Evolutionary conservation across 2,797 vertebrate genomes (phyloP).

Genomic region (Gymnothorax javanicus): DNA sequence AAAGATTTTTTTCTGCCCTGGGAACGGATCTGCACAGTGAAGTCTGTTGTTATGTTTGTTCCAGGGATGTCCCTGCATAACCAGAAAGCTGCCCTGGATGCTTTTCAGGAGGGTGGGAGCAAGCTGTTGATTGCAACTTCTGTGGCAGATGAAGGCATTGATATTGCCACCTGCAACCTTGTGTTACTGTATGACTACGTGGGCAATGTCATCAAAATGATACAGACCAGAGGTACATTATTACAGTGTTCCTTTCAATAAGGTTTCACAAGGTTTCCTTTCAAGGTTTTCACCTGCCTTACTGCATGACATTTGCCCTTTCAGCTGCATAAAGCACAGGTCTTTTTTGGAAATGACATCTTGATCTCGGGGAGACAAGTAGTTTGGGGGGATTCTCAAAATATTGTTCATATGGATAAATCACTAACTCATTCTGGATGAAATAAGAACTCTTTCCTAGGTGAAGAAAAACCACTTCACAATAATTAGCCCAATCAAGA

Average conservation of each 20-base stretch:
- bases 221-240: slow-evolving; percentile 37
- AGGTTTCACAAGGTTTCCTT: too few relatives aligned
- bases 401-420: too few relatives aligned
- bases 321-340: not conserved
- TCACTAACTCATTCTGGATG: too few relatives aligned
- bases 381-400: too few relatives aligned
- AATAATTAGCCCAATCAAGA: too few relatives aligned
- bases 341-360: not conserved
- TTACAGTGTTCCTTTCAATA: not conserved
- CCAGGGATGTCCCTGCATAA: slow-evolving; percentile 33
- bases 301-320: not conserved
- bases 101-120: slow-evolving; percentile 28
- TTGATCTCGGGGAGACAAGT: too few relatives aligned
- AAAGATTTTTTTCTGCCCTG: not conserved
- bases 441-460: too few relatives aligned
- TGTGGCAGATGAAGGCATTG: slow-evolving; percentile 42
- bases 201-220: slow-evolving; percentile 42
- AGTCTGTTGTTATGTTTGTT: not conserved
- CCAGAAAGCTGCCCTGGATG: slow-evolving; percentile 28
- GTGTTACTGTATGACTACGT: slow-evolving; percentile 41
- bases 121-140: slow-evolving; percentile 37
- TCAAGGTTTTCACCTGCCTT: not conserved
- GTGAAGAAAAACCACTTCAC: too few relatives aligned
- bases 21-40: not conserved
- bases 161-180: slow-evolving; percentile 38